Percentiles rank a stretch among this genome's conserved stretches.
These are phyloP conservation scores for Amphipoea oculea DNA, from an alignment of 2,888 invertebrate genomes.

Conservation along the genomic window DNA sequence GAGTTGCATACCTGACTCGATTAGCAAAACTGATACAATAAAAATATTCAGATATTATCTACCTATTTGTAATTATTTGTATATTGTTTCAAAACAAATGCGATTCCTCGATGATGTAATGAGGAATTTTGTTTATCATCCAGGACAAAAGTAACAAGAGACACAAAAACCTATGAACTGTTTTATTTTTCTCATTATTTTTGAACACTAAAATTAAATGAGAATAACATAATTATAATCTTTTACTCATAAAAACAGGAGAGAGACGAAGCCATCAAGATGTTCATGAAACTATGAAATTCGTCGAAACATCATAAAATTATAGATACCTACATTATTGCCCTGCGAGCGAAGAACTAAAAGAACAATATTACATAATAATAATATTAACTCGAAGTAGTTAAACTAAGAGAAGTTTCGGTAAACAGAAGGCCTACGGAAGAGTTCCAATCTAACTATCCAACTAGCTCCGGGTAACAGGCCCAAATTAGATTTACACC, in stretches of 20 bases:
- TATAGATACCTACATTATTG: not conserved
- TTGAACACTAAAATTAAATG: no score
- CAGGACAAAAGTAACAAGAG: slow-evolving; percentile 1
- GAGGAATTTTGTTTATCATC: slow-evolving; percentile 13
- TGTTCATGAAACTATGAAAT: not conserved
- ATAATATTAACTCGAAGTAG: slow-evolving; percentile 33
- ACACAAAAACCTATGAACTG: no score
- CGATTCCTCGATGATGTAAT: slow-evolving; percentile 16
- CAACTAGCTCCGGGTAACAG: slow-evolving; percentile 31
- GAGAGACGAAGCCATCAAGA: no score
- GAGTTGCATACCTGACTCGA: slow-evolving; percentile 73
- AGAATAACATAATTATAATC: not conserved
- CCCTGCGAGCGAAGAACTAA: slow-evolving; percentile 1
- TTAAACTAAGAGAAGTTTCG: slow-evolving; percentile 50
- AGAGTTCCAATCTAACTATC: slow-evolving; percentile 36
- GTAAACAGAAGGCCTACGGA: slow-evolving; percentile 28
- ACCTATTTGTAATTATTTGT: slow-evolving; percentile 29
- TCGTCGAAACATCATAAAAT: not conserved
- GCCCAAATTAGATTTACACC: slow-evolving; percentile 57
- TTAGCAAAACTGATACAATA: slow-evolving; percentile 64
- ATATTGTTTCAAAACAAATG: slow-evolving; percentile 34
- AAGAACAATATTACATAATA: slow-evolving; percentile 32
- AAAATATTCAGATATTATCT: slow-evolving; percentile 58
- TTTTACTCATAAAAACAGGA: not conserved
- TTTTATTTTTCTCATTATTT: not conserved